Base-by-base conservation (phyloP, 2,888 invertebrate species). In the Vesta saturnalis region DNA sequence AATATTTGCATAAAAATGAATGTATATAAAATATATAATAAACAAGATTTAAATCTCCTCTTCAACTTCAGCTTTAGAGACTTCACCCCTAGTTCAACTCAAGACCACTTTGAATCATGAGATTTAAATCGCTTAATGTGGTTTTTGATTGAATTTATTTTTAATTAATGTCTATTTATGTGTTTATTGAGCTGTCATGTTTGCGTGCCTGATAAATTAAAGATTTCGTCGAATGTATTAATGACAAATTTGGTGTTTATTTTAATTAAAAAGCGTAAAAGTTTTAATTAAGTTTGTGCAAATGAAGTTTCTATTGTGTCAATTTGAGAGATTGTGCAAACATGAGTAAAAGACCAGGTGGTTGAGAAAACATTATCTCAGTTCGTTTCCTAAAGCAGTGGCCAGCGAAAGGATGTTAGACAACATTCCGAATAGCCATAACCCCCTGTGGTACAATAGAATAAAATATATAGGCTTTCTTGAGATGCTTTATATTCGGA, bases 101-200 rank as follows among this genome's bases (percentile, higher is more conserved):
- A 60, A 70, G 64, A 68, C 56, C 70, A 68, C 72, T 66, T 63
- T 35, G 57, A 65, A 63, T 52, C 55, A 64, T 55, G 43, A 60
- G 68, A 70, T 72, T 70, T 69, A 67, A 72, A 71, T 69, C 69
- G 69, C 64, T 68, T 72, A 65, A 59, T 69, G 66, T 62, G 76
- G 74, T 73, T 74, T 76, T 76, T 73, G 76, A 76, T 75, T 73
- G 76, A 73, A 76, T 77, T 76, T 76, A 76, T 76, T 77, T 76
- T 76, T 76, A 77, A 77, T 77, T 76, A 77, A 77, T 75, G 76
- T 73, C 76, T 76, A 73, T 76, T 76, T 76, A 72, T 72, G 71
- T 70, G 72, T 60, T 73, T 67, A 67, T 71, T 73, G 69, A 72
- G 66, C 73, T 73, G 76, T 76, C 74, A 70, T 54, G 65, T 58